Evolutionary conservation across 2,797 vertebrate genomes (phyloP), one percentile per base, ranked within the genome.

Genomic region (Sebastes minor): DNA sequence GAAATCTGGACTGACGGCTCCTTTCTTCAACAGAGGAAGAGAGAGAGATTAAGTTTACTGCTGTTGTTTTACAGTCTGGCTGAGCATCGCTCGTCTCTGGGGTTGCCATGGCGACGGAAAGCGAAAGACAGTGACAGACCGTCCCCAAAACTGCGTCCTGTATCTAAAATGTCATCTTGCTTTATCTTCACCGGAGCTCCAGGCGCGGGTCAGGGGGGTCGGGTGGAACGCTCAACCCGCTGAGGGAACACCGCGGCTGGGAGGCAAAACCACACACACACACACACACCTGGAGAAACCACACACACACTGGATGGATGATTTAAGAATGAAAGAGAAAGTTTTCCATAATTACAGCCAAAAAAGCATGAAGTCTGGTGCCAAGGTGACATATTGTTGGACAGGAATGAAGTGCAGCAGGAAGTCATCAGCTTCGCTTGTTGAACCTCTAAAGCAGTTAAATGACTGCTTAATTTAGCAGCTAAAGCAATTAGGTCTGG

Each of bases 81-180:
- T 12, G 61, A 71, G 84, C 89, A 85, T 74, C 73, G 2, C 49
- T 65, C 0, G 13, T 4, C 71, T 74, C 56, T 8, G n/a, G 8
- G 14, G 86, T 90, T 78, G 60, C 87, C 77, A 1, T 13, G 79
- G 66, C 0, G 11, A 88, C 56, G 8, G 23, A 22, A 46, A 25
- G 18, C n/a, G 1, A 13, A 38, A 63, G 22, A 67, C 9, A 23
- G 28, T 38, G 49, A 30, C 35, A 61, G 25, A 14, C 25, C 3
- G 28, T 53, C 61, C 8, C 61, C 12, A n/a, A 57, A 70, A 76
- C 53, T 22, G 32, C 11, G 13, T 76, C 75, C 28, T 1, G 12
- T 38, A 42, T 77, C 42, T 67, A 30, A 81, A 86, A 88, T 75
- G 80, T 80, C 82, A 74, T 6, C 72, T 22, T 1, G 61, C 5